Evolutionary conservation across 2,797 vertebrate species (phyloP), one percentile per base, ranked within the genome.

Genomic region (Alcedo quadribrachys): DNA sequence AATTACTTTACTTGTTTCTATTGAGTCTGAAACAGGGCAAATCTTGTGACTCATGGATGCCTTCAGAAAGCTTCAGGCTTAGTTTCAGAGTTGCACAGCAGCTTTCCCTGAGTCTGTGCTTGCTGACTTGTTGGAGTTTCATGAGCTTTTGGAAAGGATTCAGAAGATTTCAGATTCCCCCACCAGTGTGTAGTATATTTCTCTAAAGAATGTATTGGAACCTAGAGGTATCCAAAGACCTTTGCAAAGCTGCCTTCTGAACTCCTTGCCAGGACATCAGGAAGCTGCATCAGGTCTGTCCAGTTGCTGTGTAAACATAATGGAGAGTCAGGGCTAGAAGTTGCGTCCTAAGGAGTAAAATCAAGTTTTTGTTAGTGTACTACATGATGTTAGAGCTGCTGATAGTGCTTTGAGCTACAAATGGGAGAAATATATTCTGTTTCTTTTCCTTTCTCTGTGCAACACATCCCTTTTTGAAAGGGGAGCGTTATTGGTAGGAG

Each of bases 1-100:
- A 87, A 91, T 89, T 88, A 65, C 74, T 78, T 90, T 74, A 58
- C 92, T 89, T 48, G 3, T 88, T 96, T 89, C 58, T 75, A 69
- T 8, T 76, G 65, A 68, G 46, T 25, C 24, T 45, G 68, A 68
- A 89, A 81, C 33, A 87, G 42, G 78, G 78, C 68, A 82, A 68
- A 63, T 15, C 53, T 55, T 33, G 43, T 90, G 85, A 81, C 74
- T 87, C 71, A 55, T 15, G 62, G 73, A 70, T 61, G 40, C 65
- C 81, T 89, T 78, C 42, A 73, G 42, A 83, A 85, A 86, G 27
- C 70, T 89, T 35, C 75, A 89, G 69, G 87, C 61, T 62, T 74
- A n/a, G 32, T 87, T 94, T 90, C 54, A 60, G 71, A 30, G 40
- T 6, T 83, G 33, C 27, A 6, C 2, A 71, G 43, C 43, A 66